Percentiles rank a stretch among this genome's conserved stretches.
Evolutionary conservation across 2,113 vertebrate genomes (phyloP).

Genomic region (Malurus elegans): DNA sequence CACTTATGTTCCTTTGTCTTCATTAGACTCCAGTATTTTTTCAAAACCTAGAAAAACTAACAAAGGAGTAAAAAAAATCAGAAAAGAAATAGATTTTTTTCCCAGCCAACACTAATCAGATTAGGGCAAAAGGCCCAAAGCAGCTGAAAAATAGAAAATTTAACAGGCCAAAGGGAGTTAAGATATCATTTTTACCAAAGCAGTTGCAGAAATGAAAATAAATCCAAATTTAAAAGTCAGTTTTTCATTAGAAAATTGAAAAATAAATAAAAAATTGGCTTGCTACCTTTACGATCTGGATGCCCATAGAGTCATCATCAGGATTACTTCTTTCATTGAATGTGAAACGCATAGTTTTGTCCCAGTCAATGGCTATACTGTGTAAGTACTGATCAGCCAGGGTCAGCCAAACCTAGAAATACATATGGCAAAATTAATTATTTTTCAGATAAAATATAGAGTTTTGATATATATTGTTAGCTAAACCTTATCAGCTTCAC

Average conservation of each 20-base stretch:
- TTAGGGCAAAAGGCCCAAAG: not conserved
- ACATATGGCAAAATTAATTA: not conserved
- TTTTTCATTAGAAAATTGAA: not conserved
- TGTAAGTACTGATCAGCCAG: slow-evolving; percentile 95
- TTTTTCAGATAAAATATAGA: not conserved
- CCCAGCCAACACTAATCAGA: not conserved
- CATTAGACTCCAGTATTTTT: not conserved
- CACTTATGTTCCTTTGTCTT: not conserved
- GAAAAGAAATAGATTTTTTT: not conserved
- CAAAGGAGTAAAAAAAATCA: not conserved
- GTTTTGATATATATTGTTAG: not conserved
- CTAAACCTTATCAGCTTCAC: not conserved
- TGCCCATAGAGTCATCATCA: slow-evolving; percentile 96
- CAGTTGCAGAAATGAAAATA: not conserved
- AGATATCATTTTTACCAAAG: not conserved
- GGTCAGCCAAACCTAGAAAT: slow-evolving; percentile 91
- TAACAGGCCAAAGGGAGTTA: not conserved
- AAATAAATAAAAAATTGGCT: not conserved
- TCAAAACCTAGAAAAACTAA: not conserved
- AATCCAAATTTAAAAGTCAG: not conserved
- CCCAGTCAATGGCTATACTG: slow-evolving; percentile 97
- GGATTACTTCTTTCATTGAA: slow-evolving; percentile 99
- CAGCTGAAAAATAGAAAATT: not conserved
- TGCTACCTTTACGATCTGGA: slow-evolving; percentile 97
- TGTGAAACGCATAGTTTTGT: slow-evolving; percentile 96